Conservation (phyloP, 1,140 invertebrate genomes). For the Alviniconcha marisindica region DNA sequence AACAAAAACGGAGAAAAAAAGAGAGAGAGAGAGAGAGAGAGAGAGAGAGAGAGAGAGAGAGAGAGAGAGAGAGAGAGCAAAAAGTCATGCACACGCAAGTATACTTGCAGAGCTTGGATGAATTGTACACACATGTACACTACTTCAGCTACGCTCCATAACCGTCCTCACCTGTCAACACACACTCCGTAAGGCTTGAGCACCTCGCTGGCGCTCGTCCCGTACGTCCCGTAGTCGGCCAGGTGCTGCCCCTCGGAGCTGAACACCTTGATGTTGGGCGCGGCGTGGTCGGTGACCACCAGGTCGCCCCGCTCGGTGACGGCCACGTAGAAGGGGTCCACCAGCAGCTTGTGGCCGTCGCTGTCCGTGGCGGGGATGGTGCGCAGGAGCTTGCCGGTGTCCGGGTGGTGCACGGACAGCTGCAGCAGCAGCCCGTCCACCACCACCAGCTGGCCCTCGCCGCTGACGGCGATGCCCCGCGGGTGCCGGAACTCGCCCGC, state of each 20-base stretch:
- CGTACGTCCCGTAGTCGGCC: conserved; percentile 64
- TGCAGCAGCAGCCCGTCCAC: conserved; percentile 62
- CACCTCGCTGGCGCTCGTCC: conserved; percentile 61
- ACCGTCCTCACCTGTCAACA: conserved; percentile 52
- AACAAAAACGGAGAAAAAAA: no score
- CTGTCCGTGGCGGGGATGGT: conserved; percentile 60
- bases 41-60: no score
- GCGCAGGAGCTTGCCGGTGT: conserved; percentile 54
- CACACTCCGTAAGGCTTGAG: conserved; percentile 72
- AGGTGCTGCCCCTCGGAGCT: conserved; percentile 54
- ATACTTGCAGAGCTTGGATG: no score
- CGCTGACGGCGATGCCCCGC: conserved; percentile 65
- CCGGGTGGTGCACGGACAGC: conserved; percentile 64
- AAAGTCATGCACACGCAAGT: no score
- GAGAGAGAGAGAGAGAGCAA: not conserved
- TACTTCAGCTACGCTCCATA: no score
- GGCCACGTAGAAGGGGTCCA: conserved; percentile 69
- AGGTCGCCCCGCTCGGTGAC: conserved; percentile 59
- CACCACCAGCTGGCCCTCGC: conserved; percentile 67
- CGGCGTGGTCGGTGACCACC: conserved; percentile 68
- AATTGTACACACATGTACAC: no score
- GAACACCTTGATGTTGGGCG: conserved; percentile 71
- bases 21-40: no score
- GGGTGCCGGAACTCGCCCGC: conserved; percentile 69
- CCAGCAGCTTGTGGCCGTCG: conserved; percentile 54